A percentile compares a stretch with the other conserved stretches of the same genome.
These are phyloP conservation scores for Scelioninae gen. 1 DNA, from an alignment of 2,888 invertebrate species.

Conservation along the genomic window DNA sequence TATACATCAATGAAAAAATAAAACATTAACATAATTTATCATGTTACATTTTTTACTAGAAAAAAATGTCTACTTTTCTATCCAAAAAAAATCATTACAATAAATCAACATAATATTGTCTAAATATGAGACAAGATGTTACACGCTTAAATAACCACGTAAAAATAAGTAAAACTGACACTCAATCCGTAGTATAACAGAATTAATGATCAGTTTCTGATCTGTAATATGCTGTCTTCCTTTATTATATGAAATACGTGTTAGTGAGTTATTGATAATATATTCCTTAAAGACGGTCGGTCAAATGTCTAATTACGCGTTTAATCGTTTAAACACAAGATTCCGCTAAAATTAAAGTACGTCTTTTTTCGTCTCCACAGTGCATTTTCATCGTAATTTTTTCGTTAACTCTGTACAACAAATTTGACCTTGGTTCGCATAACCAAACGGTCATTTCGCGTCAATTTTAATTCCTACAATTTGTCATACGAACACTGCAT, in stretches of 20 bases:
- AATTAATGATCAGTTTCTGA: constrained; percentile 32
- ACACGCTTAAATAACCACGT: too few species aligned
- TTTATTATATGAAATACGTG: background rate
- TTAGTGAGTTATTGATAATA: constrained; percentile 24
- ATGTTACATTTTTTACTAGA: too few species aligned
- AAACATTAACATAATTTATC: too few species aligned
- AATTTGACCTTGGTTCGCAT: constrained; percentile 13
- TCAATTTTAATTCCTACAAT: constrained; percentile 46
- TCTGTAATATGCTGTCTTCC: constrained; percentile 22
- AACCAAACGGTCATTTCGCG: constrained; percentile 26
- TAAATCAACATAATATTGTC: too few species aligned
- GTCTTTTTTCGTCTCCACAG: constrained; percentile 2
- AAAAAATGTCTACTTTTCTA: too few species aligned
- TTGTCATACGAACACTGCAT: constrained; percentile 15
- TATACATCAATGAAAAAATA: too few species aligned
- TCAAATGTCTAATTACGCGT: constrained; percentile 55
- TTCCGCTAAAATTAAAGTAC: constrained; percentile 29
- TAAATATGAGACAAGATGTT: too few species aligned
- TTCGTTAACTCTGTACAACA: constrained; percentile 2
- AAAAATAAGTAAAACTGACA: too few species aligned
- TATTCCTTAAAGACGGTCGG: constrained; percentile 37
- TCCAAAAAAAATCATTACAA: too few species aligned
- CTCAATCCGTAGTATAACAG: too few species aligned
- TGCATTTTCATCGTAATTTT: constrained; percentile 32
- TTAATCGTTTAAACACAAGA: constrained; percentile 32